phyloP scores from a whole-genome alignment of 2,797 vertebrate genomes.

The Xyrichtys novacula region DNA sequence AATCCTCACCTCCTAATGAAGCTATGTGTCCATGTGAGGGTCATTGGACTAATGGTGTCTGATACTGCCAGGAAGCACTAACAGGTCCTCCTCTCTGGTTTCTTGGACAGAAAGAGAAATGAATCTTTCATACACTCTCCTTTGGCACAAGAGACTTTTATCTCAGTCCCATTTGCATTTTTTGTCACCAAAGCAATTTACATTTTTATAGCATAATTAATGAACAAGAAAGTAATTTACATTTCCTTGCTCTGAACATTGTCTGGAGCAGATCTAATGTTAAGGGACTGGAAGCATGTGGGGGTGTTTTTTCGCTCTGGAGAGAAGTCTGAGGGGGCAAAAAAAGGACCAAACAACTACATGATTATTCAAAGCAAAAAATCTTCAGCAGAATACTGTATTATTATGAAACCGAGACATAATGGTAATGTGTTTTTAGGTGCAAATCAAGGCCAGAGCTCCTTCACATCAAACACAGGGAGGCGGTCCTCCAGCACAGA shows the following conservation, averaged over 20 bases:
- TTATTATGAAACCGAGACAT: constrained; percentile 63
- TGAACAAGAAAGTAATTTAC: constrained; percentile 85
- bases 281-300: constrained; percentile 57
- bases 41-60: constrained; percentile 58
- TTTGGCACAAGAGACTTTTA: constrained; percentile 84
- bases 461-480: constrained; percentile 75
- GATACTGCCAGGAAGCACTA: constrained; percentile 56
- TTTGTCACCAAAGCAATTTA: constrained; percentile 86
- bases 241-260: constrained; percentile 74
- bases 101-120: constrained; percentile 75
- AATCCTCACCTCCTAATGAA: constrained; percentile 67
- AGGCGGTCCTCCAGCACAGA: constrained; percentile 72
- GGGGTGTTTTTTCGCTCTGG: constrained; percentile 55
- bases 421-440: constrained; percentile 72
- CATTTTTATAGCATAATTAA: constrained; percentile 91
- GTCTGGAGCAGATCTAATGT: constrained; percentile 72
- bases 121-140: constrained; percentile 84
- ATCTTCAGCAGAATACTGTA: constrained; percentile 39
- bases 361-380: constrained; percentile 52
- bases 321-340: constrained; percentile 49
- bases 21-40: constrained; percentile 36
- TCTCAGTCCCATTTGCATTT: constrained; percentile 86
- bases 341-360: constrained; percentile 44
- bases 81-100: constrained; percentile 53
- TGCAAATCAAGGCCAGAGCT: constrained; percentile 78